Conservation (phyloP, 2,113 vertebrate genomes). For the Cottus gobio region DNA sequence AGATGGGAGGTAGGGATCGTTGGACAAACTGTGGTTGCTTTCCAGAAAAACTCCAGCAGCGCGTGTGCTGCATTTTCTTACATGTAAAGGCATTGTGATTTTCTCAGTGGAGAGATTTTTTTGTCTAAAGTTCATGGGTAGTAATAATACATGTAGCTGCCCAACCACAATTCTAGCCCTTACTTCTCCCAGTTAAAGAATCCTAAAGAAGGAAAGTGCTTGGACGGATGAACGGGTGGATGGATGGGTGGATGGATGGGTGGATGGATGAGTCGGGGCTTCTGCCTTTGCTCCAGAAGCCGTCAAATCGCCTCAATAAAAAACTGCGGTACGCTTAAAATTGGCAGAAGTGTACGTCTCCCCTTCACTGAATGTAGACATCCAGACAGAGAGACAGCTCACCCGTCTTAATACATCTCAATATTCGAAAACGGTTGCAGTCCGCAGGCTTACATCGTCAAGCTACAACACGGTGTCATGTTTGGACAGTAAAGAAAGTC, state of each 20-base stretch:
- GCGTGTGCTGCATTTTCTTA: constrained; percentile 65
- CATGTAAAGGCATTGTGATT: constrained; percentile 81
- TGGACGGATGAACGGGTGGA: constrained; percentile 66
- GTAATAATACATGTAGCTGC: constrained; percentile 82
- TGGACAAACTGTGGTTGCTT: constrained; percentile 77
- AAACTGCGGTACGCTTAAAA: constrained; percentile 57
- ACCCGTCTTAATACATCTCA: constrained; percentile 50
- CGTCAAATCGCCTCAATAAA: constrained; percentile 53
- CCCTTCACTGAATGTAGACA: constrained; percentile 74
- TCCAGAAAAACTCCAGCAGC: constrained; percentile 72
- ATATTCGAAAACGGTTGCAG: constrained; percentile 73
- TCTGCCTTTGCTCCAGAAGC: constrained; percentile 49
- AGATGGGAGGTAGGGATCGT: constrained; percentile 58
- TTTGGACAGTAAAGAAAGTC: constrained; percentile 47
- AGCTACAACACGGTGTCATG: constrained; percentile 60
- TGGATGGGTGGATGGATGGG: constrained; percentile 28
- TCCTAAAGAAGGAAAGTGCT: constrained; percentile 76
- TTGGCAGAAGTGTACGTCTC: constrained; percentile 65
- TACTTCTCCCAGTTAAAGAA: constrained; percentile 82
- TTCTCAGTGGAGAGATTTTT: constrained; percentile 74
- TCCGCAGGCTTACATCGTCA: constrained; percentile 73
- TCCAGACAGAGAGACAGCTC: constrained; percentile 63
- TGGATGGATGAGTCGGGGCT: constrained; percentile 11
- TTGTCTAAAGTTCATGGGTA: constrained; percentile 71
- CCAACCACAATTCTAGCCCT: constrained; percentile 86